Percentiles rank a stretch among this genome's conserved stretches.
phyloP scores from a whole-genome alignment of 2,797 vertebrate genomes.

The Pterois miles region DNA sequence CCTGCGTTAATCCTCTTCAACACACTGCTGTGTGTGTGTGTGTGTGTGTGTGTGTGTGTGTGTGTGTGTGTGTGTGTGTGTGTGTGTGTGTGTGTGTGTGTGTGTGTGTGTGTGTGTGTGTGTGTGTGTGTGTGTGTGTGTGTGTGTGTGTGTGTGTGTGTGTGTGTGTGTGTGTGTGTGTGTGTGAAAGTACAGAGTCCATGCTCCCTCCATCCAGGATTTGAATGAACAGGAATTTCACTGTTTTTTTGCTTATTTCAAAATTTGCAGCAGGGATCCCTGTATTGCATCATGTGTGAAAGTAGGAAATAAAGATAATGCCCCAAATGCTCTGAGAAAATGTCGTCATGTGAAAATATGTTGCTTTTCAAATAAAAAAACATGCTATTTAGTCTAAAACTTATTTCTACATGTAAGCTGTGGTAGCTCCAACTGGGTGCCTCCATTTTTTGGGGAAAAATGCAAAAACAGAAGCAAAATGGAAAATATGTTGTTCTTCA shows the following conservation, averaged over 20 bases:
- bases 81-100: not conserved
- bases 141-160: not conserved
- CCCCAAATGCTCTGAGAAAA: not conserved
- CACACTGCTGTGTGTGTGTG: constrained; percentile 27
- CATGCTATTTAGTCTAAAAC: not conserved
- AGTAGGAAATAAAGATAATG: constrained; percentile 21
- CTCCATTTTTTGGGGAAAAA: not conserved
- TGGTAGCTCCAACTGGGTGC: not conserved
- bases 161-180: not conserved
- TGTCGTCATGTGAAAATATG: not conserved
- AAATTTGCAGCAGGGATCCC: constrained; percentile 26
- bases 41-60: not conserved
- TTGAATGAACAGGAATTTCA: constrained; percentile 56
- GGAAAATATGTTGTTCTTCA: not conserved
- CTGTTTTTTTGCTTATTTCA: constrained; percentile 3
- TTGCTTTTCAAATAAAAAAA: not conserved
- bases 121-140: not conserved
- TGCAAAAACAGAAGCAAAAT: constrained; percentile 18
- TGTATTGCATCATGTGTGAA: constrained; percentile 46
- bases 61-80: not conserved
- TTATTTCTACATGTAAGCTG: not conserved
- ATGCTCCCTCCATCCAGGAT: constrained; percentile 35
- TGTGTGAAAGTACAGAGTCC: constrained; percentile 41
- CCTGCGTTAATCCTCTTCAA: constrained; percentile 71
- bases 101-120: constrained; percentile 5